These are phyloP conservation scores for Agrochola lota DNA, from an alignment of 2,888 invertebrate species.

Conservation along the genomic window DNA sequence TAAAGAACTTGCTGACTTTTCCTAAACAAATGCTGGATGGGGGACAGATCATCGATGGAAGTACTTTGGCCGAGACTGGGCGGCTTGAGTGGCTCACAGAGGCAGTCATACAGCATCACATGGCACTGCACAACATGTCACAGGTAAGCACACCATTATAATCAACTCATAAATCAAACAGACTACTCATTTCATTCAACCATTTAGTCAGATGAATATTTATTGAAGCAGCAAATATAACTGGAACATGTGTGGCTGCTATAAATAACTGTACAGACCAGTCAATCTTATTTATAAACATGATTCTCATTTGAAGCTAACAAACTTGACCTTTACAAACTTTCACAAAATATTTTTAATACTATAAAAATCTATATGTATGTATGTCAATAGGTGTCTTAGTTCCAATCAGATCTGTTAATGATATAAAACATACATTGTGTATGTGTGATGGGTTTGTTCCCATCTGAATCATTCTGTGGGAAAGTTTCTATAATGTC, in stretches of 20 bases:
- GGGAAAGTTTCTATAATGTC: conserved; percentile 47
- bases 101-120: conserved; percentile 94
- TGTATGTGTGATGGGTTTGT: conserved; percentile 37
- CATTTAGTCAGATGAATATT: conserved; percentile 37
- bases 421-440: conserved; percentile 36
- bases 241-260: conserved; percentile 44
- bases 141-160: conserved; percentile 88
- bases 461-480: conserved; percentile 48
- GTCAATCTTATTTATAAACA: conserved; percentile 62
- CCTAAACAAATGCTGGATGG: conserved; percentile 94
- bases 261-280: conserved; percentile 53
- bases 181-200: not conserved
- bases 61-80: conserved; percentile 92
- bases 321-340: conserved; percentile 51
- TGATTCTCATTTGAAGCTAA: conserved; percentile 45
- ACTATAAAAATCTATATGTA: conserved; percentile 6
- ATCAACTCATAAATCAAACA: not conserved
- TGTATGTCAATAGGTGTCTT: conserved; percentile 40
- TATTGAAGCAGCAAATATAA: conserved; percentile 37
- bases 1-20: conserved; percentile 97
- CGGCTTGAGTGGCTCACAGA: conserved; percentile 94
- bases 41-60: conserved; percentile 86
- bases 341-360: conserved; percentile 40
- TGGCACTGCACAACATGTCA: conserved; percentile 93
- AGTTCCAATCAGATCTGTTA: conserved; percentile 17